A percentile compares a stretch with the other conserved stretches of the same genome.
Conservation (phyloP, 2,888 invertebrate genomes). For the Molanna angustata region DNA sequence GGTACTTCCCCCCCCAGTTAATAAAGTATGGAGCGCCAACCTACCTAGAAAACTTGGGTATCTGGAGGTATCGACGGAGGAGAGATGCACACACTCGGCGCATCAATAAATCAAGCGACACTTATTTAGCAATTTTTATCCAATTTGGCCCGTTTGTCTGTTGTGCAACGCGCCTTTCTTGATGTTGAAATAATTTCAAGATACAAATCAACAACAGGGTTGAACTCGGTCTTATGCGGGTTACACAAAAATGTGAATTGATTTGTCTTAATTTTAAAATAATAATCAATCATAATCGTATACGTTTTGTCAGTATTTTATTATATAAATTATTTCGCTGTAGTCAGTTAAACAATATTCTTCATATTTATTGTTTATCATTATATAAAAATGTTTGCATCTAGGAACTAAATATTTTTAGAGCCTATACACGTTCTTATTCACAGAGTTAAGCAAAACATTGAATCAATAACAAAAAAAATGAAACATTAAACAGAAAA, state of each 20-base stretch:
- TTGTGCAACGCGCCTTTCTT: slow-evolving; percentile 6
- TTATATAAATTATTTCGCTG: no score
- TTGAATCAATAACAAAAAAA: no score
- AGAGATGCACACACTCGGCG: slow-evolving; percentile 26
- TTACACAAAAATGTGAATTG: not conserved
- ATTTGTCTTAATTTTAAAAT: no score
- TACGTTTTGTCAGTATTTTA: no score
- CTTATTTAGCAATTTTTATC: slow-evolving; percentile 32
- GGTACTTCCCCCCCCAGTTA: not conserved
- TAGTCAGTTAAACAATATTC: no score
- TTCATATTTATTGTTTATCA: no score
- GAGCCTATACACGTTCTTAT: no score
- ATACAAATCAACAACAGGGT: slow-evolving; percentile 14
- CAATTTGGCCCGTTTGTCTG: slow-evolving; percentile 31
- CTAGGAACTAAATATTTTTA: no score
- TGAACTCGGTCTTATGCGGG: not conserved
- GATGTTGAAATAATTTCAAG: slow-evolving; percentile 25
- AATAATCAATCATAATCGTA: no score
- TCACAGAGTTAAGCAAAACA: no score
- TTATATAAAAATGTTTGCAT: no score
- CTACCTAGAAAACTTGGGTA: not conserved
- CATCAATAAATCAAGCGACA: slow-evolving; percentile 31
- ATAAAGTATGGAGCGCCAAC: not conserved
- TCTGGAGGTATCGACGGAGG: not conserved
- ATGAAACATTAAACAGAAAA: no score